Conservation (phyloP, 2,113 vertebrate species). For the Sylvietta virens region DNA sequence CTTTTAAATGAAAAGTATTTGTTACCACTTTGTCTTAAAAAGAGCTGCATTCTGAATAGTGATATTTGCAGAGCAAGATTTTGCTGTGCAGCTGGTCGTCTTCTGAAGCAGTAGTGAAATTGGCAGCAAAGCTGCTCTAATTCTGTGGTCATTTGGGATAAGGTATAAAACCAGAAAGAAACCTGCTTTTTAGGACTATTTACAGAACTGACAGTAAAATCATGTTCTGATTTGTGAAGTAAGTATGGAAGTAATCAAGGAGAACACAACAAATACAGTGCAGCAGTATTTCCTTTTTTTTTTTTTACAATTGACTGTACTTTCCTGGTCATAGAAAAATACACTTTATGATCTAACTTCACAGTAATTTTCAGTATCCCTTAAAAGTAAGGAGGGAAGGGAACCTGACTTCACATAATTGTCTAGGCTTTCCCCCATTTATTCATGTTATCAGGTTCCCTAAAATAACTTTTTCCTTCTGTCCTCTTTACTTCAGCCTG, state of each 20-base stretch:
- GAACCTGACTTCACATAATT: background rate
- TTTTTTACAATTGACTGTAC: background rate
- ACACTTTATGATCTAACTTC: background rate
- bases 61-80: background rate
- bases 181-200: background rate
- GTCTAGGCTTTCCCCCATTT: background rate
- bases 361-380: background rate
- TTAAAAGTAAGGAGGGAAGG: background rate
- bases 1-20: background rate
- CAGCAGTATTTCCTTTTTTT: background rate
- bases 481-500: background rate
- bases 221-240: background rate
- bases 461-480: background rate
- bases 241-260: background rate
- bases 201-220: background rate
- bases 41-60: background rate
- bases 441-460: background rate
- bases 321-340: background rate
- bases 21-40: background rate
- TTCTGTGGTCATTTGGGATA: background rate
- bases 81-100: background rate
- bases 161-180: background rate
- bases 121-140: background rate
- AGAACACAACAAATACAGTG: background rate
- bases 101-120: background rate